Base-by-base conservation (phyloP, 2,797 vertebrate genomes). In the Danionella dracula region DNA sequence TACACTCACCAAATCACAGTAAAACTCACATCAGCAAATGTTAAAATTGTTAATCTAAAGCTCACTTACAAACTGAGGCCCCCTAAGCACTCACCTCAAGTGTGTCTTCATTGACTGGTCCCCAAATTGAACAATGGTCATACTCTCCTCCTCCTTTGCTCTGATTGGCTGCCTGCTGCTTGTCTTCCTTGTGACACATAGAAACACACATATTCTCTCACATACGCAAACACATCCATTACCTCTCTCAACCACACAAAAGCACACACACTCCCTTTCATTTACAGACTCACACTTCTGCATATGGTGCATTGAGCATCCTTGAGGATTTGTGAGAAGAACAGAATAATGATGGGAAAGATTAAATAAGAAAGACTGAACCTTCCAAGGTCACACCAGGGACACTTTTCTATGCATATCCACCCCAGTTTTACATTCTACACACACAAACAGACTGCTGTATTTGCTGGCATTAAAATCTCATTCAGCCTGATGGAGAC, bases 111-210 rank as follows among this genome's bases (percentile, higher is more conserved):
- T n/a, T n/a, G n/a, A n/a, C n/a, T n/a, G n/a, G n/a, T n/a, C n/a
- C n/a, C n/a, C n/a, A n/a, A n/a, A n/a, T n/a, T n/a, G n/a, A n/a
- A n/a, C n/a, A n/a, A n/a, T n/a, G n/a, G n/a, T n/a, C n/a, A n/a
- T n/a, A n/a, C n/a, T n/a, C n/a, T n/a, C n/a, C n/a, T n/a, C n/a
- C n/a, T n/a, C n/a, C n/a, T n/a, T n/a, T n/a, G n/a, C n/a, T n/a
- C n/a, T n/a, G n/a, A n/a, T n/a, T n/a, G 96, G 95, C 2, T 94
- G 91, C 59, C 95, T 95, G 64, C 92, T 93, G 0, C 91, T 99
- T 13, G 82, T 99, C 63, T 99, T 98, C 71, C 82, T 99, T 91
- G 95, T 98, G 82, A 92, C 94, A 85, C 68, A 31, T 27, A 27
- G 23, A 27, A 27, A 27, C 23, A 3, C 3, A 27, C 23, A n/a